A percentile compares a stretch with the other conserved stretches of the same genome.
Evolutionary conservation across 2,113 vertebrate genomes (phyloP).

Genomic region (Phainopepla nitens): DNA sequence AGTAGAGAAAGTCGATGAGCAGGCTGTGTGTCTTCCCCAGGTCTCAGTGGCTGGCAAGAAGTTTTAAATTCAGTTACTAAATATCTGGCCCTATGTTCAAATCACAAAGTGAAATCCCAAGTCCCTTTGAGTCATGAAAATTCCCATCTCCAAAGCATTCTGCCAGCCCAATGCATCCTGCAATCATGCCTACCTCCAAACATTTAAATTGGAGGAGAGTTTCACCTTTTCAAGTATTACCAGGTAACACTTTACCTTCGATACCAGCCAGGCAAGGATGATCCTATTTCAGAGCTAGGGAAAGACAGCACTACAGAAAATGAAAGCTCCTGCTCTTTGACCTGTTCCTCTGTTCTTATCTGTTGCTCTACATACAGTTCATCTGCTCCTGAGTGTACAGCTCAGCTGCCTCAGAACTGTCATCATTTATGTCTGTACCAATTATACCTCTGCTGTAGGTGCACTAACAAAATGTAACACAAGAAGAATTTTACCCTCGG

Average conservation of each 20-base stretch:
- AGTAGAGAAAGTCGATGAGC: background rate
- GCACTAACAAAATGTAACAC: background rate
- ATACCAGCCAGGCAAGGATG: background rate
- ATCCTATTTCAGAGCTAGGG: background rate
- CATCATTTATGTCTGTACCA: background rate
- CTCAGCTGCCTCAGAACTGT: background rate
- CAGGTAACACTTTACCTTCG: background rate
- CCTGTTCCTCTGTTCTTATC: background rate
- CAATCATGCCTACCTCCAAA: background rate
- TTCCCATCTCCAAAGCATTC: background rate
- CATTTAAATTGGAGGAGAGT: background rate
- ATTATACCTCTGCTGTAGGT: background rate
- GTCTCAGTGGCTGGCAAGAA: background rate
- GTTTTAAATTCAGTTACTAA: conserved; percentile 30
- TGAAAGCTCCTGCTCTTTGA: background rate
- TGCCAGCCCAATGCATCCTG: background rate
- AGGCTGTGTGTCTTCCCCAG: background rate
- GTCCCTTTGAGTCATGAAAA: background rate
- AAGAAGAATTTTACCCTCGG: background rate
- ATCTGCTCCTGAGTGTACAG: background rate
- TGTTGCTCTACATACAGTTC: background rate
- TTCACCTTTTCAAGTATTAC: background rate
- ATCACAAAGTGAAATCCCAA: background rate
- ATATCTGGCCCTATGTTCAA: background rate
- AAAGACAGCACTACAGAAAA: background rate